Conservation (phyloP, 2,113 vertebrate species). For the Hypomesus transpacificus region DNA sequence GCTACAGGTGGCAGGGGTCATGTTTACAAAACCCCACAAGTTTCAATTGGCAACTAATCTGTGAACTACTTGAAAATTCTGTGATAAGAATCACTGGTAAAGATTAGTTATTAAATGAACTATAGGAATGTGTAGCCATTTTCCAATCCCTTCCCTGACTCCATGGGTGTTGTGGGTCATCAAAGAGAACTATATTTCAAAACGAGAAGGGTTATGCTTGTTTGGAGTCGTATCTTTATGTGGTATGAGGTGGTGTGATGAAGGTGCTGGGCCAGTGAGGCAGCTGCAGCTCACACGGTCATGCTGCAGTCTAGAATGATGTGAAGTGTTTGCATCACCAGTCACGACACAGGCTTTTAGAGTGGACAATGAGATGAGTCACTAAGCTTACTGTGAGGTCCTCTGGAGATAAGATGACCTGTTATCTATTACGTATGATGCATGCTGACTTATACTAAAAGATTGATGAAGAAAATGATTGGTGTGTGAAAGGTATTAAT, state of each 20-base stretch:
- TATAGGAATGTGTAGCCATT: no score
- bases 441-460: constrained; percentile 25
- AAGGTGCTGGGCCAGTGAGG: background rate
- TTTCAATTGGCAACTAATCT: no score
- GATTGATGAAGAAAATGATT: constrained; percentile 11
- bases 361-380: background rate
- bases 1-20: no score
- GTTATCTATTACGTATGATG: constrained; percentile 20
- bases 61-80: no score
- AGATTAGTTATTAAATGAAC: no score
- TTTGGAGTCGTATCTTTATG: no score
- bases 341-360: background rate
- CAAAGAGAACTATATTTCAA: no score
- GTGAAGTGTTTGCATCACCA: background rate
- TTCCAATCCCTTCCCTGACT: no score
- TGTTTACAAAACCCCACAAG: no score
- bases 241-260: constrained; percentile 1
- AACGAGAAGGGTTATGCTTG: no score
- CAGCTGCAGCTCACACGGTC: background rate
- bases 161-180: no score
- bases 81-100: no score
- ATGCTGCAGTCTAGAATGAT: background rate
- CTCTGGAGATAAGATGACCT: background rate
- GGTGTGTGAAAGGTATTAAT: background rate
- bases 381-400: background rate